A percentile compares a stretch with the other conserved stretches of the same genome.
Conservation (phyloP, 2,797 vertebrate species). For the Enteromius argenteus region DNA sequence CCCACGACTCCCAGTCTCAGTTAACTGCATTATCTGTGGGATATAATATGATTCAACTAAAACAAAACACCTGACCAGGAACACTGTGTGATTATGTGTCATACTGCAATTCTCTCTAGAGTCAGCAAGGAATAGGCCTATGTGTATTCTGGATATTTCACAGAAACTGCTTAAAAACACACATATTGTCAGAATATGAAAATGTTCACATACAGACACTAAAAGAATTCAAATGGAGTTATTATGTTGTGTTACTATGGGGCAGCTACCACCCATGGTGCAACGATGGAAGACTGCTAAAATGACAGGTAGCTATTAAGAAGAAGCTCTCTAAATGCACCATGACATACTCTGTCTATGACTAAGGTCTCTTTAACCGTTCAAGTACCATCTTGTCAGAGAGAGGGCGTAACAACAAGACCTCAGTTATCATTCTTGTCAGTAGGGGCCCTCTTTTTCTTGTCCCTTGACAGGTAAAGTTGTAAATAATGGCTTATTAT, state of each 20-base stretch:
- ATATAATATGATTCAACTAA: constrained; percentile 71
- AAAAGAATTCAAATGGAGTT: constrained; percentile 51
- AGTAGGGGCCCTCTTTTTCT: constrained; percentile 71
- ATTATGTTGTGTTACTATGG: constrained; percentile 51
- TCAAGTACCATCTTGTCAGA: constrained; percentile 82
- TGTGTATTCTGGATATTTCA: constrained; percentile 38
- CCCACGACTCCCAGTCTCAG: constrained; percentile 21
- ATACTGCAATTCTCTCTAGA: constrained; percentile 72
- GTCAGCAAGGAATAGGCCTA: constrained; percentile 63
- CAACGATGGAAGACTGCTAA: constrained; percentile 64
- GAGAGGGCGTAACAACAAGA: constrained; percentile 72
- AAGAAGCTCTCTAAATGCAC: constrained; percentile 49
- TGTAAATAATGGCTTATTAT: constrained; percentile 75
- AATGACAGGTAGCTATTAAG: constrained; percentile 70
- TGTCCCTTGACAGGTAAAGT: constrained; percentile 67
- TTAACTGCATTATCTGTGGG: constrained; percentile 58
- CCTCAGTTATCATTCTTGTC: constrained; percentile 76
- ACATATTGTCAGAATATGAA: neutral
- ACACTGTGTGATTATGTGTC: constrained; percentile 71
- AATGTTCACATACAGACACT: constrained; percentile 41
- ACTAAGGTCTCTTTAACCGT: constrained; percentile 64
- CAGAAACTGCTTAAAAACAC: neutral
- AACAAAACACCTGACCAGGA: constrained; percentile 68
- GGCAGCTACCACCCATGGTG: constrained; percentile 67
- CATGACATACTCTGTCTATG: constrained; percentile 57